These are phyloP conservation scores for Hippoglossus stenolepis DNA, from an alignment of 2,113 vertebrate species.

Conservation along the genomic window DNA sequence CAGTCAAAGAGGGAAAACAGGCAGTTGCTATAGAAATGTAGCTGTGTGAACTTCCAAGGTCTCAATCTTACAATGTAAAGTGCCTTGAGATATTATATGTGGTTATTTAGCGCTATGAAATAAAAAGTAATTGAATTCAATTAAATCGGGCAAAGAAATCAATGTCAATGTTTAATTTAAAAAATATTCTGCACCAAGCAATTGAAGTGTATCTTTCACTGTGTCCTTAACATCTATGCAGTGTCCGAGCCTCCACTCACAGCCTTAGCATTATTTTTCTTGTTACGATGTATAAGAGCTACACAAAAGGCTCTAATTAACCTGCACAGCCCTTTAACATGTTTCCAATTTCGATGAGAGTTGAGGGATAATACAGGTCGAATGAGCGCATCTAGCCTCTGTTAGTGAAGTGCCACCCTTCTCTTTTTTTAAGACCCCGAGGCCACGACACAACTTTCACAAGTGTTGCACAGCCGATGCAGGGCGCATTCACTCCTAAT, in stretches of 20 bases:
- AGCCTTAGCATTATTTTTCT: not conserved
- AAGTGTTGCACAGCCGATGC: slow-evolving; percentile 47
- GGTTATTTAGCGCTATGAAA: too few relatives aligned
- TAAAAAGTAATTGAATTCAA: too few relatives aligned
- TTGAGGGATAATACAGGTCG: slow-evolving; percentile 30
- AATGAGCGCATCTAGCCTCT: slow-evolving; percentile 17
- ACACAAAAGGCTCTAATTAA: slow-evolving; percentile 61
- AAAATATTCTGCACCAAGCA: not conserved
- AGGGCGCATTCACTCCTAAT: slow-evolving; percentile 61
- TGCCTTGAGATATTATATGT: too few relatives aligned
- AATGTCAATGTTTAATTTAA: not conserved
- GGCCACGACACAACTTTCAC: slow-evolving; percentile 43
- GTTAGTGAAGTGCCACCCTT: slow-evolving; percentile 31
- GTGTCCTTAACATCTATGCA: not conserved
- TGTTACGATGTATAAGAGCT: not conserved
- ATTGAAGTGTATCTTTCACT: not conserved
- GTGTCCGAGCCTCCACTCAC: not conserved
- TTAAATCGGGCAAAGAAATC: too few relatives aligned
- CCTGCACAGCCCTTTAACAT: slow-evolving; percentile 44
- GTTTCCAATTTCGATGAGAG: slow-evolving; percentile 43
- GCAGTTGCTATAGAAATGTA: too few relatives aligned
- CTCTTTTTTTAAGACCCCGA: not conserved
- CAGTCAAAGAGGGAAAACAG: too few relatives aligned
- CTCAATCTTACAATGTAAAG: too few relatives aligned
- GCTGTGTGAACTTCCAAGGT: too few relatives aligned